These are phyloP conservation scores for Pantherophis vulpinus DNA, from an alignment of 2,797 vertebrate species.

Conservation along the genomic window DNA sequence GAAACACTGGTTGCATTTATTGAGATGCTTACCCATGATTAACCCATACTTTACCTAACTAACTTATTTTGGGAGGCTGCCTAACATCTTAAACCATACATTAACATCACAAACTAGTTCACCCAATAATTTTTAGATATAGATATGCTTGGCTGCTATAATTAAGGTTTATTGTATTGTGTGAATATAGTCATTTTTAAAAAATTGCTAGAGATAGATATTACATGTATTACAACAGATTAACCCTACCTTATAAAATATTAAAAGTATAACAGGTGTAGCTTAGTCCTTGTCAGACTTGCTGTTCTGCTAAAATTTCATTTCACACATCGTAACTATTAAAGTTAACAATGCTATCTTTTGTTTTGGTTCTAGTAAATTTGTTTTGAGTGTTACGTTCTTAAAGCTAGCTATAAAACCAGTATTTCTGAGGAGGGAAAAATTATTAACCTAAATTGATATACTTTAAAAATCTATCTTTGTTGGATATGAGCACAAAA, in stretches of 20 bases:
- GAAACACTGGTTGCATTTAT: background rate
- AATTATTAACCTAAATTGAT: constrained; percentile 5
- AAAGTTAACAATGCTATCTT: background rate
- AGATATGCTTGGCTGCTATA: background rate
- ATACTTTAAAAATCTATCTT: background rate
- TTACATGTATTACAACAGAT: background rate
- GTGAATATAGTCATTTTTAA: background rate
- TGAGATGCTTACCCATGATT: background rate
- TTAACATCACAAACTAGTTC: background rate
- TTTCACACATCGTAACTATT: background rate
- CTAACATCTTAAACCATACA: background rate
- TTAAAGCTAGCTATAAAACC: background rate
- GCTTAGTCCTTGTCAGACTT: background rate
- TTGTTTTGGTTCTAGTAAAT: background rate
- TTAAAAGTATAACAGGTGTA: background rate
- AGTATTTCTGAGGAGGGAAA: background rate
- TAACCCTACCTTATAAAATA: background rate
- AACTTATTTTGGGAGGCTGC: background rate
- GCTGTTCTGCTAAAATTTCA: background rate
- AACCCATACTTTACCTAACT: background rate
- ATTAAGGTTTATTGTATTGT: background rate
- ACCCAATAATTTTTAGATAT: background rate
- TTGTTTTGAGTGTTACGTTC: background rate
- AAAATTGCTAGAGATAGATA: background rate
- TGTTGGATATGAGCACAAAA: background rate